A percentile compares a stretch with the other conserved stretches of the same genome.
Evolutionary conservation across 2,888 invertebrate genomes (phyloP).

Genomic region (Pammene aurita): DNA sequence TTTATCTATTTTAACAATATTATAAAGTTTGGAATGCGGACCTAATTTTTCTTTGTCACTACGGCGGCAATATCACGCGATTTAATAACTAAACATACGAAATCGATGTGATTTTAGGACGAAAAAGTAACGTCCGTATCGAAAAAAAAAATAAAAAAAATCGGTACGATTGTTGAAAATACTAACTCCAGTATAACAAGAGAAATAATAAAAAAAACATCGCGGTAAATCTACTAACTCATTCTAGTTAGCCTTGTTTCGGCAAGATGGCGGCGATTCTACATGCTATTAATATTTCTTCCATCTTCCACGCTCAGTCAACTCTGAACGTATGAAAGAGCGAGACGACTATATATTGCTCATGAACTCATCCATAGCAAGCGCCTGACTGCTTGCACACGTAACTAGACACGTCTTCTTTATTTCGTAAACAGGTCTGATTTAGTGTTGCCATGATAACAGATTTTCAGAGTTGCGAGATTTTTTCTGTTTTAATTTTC

Average conservation of each 20-base stretch:
- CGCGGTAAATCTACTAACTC: slow-evolving; percentile 40
- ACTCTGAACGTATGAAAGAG: slow-evolving; percentile 49
- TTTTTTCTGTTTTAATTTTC: background rate
- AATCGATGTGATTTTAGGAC: background rate
- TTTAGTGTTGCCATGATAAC: slow-evolving; percentile 64
- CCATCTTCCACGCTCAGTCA: slow-evolving; percentile 58
- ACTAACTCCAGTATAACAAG: background rate
- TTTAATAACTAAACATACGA: slow-evolving; percentile 29
- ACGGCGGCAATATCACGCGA: slow-evolving; percentile 25
- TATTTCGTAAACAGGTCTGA: slow-evolving; percentile 76
- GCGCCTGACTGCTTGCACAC: slow-evolving; percentile 66
- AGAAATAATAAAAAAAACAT: slow-evolving; percentile 28
- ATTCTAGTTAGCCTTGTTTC: slow-evolving; percentile 68
- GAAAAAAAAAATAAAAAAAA: slow-evolving; percentile 9
- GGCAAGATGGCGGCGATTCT: slow-evolving; percentile 80
- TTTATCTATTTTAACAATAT: slow-evolving; percentile 44
- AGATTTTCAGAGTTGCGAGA: background rate
- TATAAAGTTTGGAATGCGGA: slow-evolving; percentile 8
- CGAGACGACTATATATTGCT: slow-evolving; percentile 67
- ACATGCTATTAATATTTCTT: slow-evolving; percentile 74
- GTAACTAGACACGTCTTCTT: slow-evolving; percentile 82
- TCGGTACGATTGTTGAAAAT: background rate
- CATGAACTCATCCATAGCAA: slow-evolving; percentile 60
- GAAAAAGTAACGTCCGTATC: background rate
- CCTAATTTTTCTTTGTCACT: slow-evolving; percentile 12